Conservation (phyloP, 2,888 invertebrate genomes). For the Calephelis perditalis region DNA sequence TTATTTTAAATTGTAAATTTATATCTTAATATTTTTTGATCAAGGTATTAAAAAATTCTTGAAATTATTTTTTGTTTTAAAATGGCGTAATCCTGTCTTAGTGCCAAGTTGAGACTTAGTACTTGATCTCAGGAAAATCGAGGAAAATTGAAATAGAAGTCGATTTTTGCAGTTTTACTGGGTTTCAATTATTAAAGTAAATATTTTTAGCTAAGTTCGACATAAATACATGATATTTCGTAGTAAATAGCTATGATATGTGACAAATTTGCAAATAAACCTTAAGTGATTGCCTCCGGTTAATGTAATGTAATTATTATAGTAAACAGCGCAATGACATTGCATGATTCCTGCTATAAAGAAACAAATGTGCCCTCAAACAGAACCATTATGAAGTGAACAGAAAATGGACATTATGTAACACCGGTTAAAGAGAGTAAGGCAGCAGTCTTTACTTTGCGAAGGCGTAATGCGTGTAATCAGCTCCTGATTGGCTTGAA, state of each 20-base stretch:
- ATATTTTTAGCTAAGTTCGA: too few species aligned
- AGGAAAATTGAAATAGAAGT: too few species aligned
- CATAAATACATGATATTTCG: background rate
- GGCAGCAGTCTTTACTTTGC: constrained; percentile 45
- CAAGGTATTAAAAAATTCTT: too few species aligned
- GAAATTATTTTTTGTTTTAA: too few species aligned
- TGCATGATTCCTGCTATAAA: constrained; percentile 63
- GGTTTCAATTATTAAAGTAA: too few species aligned
- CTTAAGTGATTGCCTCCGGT: constrained; percentile 28
- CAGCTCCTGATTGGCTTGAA: constrained; percentile 74
- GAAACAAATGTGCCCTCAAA: constrained; percentile 19
- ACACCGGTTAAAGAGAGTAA: constrained; percentile 33
- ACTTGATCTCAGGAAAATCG: too few species aligned
- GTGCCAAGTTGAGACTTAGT: too few species aligned
- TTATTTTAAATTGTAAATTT: too few species aligned
- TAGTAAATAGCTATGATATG: constrained; percentile 13
- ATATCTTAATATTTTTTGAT: too few species aligned
- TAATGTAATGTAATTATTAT: constrained; percentile 36
- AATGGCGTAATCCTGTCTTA: too few species aligned
- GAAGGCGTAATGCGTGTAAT: constrained; percentile 70
- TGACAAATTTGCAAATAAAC: constrained; percentile 17
- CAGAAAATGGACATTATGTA: constrained; percentile 37
- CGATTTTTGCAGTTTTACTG: too few species aligned
- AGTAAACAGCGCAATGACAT: constrained; percentile 45
- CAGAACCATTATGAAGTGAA: constrained; percentile 17